These are phyloP conservation scores for Merodon equestris DNA, from an alignment of 2,888 invertebrate species.

Conservation along the genomic window DNA sequence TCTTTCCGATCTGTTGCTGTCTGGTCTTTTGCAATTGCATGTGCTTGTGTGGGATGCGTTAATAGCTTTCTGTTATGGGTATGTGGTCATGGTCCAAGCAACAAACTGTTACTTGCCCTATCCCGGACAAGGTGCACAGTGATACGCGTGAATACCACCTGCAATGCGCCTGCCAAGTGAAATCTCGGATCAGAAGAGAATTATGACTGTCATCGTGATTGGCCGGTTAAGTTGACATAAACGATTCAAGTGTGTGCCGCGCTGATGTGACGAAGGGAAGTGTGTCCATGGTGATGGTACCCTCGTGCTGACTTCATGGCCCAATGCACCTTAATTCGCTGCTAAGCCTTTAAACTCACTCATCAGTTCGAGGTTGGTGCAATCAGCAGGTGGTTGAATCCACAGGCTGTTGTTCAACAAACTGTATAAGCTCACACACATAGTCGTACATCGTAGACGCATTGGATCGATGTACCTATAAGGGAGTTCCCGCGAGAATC, in stretches of 20 bases:
- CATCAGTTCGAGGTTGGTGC: slow-evolving; percentile 41
- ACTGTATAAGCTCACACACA: slow-evolving; percentile 31
- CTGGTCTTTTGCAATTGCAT: slow-evolving; percentile 30
- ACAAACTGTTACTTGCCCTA: slow-evolving; percentile 5
- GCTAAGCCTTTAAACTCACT: slow-evolving; percentile 52
- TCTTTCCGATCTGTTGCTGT: neutral
- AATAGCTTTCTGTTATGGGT: slow-evolving; percentile 16
- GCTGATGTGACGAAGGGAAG: slow-evolving; percentile 57
- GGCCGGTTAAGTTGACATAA: slow-evolving; percentile 64
- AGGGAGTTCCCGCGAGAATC: slow-evolving; percentile 24
- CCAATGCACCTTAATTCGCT: slow-evolving; percentile 41
- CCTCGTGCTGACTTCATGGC: slow-evolving; percentile 9
- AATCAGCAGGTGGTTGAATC: slow-evolving; percentile 62
- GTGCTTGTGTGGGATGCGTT: slow-evolving; percentile 47
- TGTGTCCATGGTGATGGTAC: slow-evolving; percentile 59
- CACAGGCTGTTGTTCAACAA: slow-evolving; percentile 56
- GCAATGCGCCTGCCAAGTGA: slow-evolving; percentile 50
- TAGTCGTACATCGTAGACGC: neutral
- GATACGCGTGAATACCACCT: slow-evolving; percentile 58
- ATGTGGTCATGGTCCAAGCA: neutral
- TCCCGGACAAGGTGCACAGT: slow-evolving; percentile 12
- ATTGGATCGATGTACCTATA: slow-evolving; percentile 19
- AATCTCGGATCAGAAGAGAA: slow-evolving; percentile 46
- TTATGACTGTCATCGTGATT: slow-evolving; percentile 66
- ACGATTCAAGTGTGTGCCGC: slow-evolving; percentile 32